phyloP scores from a whole-genome alignment of 2,797 vertebrate species.

The Eidolon dupreanum region DNA sequence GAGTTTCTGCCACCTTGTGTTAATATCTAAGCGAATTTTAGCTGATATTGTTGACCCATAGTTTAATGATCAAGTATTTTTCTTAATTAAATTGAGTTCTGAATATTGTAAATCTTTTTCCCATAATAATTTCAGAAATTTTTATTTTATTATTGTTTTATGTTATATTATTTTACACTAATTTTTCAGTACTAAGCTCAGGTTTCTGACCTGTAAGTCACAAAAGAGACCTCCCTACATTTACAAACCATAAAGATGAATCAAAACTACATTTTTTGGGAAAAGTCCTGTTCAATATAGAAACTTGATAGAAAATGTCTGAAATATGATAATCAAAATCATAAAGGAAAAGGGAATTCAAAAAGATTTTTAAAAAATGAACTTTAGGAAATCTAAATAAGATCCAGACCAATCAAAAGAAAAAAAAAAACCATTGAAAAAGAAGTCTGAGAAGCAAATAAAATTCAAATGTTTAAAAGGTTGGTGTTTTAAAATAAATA shows the following conservation, averaged over 20 bases:
- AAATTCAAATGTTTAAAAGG: background rate
- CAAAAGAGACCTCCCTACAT: background rate
- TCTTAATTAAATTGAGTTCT: background rate
- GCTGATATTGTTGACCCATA: background rate
- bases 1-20: background rate
- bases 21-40: background rate
- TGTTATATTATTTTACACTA: background rate
- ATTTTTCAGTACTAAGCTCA: background rate
- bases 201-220: background rate
- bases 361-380: background rate
- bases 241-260: background rate
- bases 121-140: background rate
- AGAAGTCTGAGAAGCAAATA: background rate
- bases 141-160: background rate
- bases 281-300: background rate
- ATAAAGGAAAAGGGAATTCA: background rate
- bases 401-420: background rate
- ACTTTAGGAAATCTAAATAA: background rate
- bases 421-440: background rate
- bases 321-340: background rate
- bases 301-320: background rate
- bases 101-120: background rate
- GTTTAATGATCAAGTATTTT: background rate
- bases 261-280: background rate
- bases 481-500: background rate